Evolutionary conservation across 2,888 invertebrate species (phyloP), one percentile per base, ranked within the genome.

Genomic region (Drosophila pseudotalamancana): DNA sequence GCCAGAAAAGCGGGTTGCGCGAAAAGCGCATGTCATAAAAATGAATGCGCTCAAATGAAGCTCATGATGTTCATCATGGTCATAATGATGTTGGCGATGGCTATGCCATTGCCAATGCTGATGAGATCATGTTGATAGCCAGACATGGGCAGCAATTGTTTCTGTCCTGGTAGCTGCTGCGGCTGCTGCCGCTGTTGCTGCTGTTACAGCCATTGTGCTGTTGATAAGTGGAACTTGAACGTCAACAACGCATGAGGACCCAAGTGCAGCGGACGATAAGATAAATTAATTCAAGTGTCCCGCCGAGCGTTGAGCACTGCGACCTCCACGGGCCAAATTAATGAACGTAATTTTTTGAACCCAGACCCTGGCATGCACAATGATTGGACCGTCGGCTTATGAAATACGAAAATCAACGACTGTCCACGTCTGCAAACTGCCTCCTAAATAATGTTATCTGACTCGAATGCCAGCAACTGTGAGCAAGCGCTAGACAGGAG

Each of bases 201-300:
- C 11, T 40, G 42, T 11, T 40, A 34, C 45, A 59, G 54, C 50
- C 46, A 32, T 35, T 42, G 32, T 39, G 35, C 50, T 54, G 68
- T 63, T 77, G 77, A 72, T 81, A 87, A 82, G 87, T 82, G 82
- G 79, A 73, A 73, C 82, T 82, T 62, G 68, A 78, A 66, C 82
- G 78, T 73, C 85, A 87, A 81, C 82, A 82, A 77, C 72, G 87
- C 87, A 77, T 65, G 72, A 62, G 66, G 78, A 43, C 29, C 45
- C 60, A 50, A 68, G 55, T 59, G 80, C 77, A 80, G 46, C 72
- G 31, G 48, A 56, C 70, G 63, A 77, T 78, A 85, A 81, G 85
- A 81, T 82, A 85, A 83, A 87, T 87, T 87, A 76, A 87, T 87
- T 81, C 82, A 85, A 82, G 77, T 53, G 39, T 42, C 56, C 55